Percentiles rank a stretch among this genome's conserved stretches.
Conservation (phyloP, 2,888 invertebrate species). For the Morpho achilles region DNA sequence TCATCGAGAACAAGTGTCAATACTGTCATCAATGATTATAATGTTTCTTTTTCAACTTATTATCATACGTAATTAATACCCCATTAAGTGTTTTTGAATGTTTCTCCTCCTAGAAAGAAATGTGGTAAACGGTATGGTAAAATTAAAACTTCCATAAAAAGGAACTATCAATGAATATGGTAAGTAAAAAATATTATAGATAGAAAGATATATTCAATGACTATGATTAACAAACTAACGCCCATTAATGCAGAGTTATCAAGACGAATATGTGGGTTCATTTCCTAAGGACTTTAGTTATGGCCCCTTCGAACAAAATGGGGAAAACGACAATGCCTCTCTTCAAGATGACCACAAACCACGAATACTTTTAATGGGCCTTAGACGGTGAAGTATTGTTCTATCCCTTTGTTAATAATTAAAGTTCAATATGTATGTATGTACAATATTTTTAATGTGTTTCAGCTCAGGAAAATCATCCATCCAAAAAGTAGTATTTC, state of each 20-base stretch:
- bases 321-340: constrained; percentile 80
- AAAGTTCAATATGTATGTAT: no score
- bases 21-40: constrained; percentile 1
- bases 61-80: constrained; percentile 16
- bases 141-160: constrained; percentile 5
- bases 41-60: constrained; percentile 20
- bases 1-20: background rate
- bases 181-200: constrained; percentile 11
- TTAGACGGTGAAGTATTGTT: constrained; percentile 83
- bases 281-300: constrained; percentile 97
- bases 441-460: constrained; percentile 32
- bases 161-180: constrained; percentile 19
- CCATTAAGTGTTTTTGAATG: constrained; percentile 9
- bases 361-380: constrained; percentile 95
- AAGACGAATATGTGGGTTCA: constrained; percentile 80
- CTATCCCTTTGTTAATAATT: background rate
- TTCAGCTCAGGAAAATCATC: constrained; percentile 98
- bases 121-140: constrained; percentile 14
- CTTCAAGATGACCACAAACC: constrained; percentile 91
- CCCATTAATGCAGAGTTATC: constrained; percentile 62
- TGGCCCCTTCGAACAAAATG: constrained; percentile 91
- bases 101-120: constrained; percentile 8
- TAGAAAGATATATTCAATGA: constrained; percentile 1
- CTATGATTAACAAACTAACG: constrained; percentile 16
- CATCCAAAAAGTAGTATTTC: constrained; percentile 99